These are phyloP conservation scores for Colossoma macropomum DNA, from an alignment of 2,113 vertebrate genomes.

Conservation along the genomic window DNA sequence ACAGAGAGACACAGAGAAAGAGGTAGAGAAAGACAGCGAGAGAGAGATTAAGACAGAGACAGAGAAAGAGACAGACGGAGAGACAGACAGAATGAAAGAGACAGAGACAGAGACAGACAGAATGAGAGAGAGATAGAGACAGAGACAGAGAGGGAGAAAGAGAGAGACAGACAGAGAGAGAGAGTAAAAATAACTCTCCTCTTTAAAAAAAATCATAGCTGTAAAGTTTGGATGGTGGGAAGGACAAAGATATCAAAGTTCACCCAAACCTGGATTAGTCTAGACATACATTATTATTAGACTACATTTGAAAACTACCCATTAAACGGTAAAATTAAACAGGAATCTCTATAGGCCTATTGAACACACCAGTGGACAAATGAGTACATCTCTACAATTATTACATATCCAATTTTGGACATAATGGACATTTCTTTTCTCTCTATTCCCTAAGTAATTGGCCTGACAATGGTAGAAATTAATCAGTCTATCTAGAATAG, in stretches of 20 bases:
- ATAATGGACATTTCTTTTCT: constrained; percentile 54
- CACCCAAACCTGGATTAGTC: constrained; percentile 37
- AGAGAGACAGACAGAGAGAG: background rate
- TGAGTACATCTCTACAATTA: constrained; percentile 57
- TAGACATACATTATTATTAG: constrained; percentile 55
- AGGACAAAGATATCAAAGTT: constrained; percentile 43
- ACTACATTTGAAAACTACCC: constrained; percentile 41
- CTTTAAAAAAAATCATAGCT: constrained; percentile 18
- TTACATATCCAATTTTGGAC: constrained; percentile 58
- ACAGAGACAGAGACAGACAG: background rate
- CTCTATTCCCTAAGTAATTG: constrained; percentile 56
- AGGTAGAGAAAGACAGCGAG: too few relatives aligned
- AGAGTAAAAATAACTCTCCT: constrained; percentile 30
- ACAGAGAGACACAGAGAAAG: background rate
- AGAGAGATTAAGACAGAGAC: too few relatives aligned
- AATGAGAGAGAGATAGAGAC: too few relatives aligned
- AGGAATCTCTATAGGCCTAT: constrained; percentile 50
- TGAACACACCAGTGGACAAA: constrained; percentile 55
- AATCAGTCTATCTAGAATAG: constrained; percentile 64
- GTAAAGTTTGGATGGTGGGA: constrained; percentile 34
- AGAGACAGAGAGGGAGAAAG: background rate
- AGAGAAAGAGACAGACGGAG: background rate
- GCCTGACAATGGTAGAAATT: constrained; percentile 64
- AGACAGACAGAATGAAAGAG: background rate
- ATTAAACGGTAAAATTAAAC: constrained; percentile 54